phyloP scores from a whole-genome alignment of 1,140 invertebrate genomes.

The Spodoptera litura region DNA sequence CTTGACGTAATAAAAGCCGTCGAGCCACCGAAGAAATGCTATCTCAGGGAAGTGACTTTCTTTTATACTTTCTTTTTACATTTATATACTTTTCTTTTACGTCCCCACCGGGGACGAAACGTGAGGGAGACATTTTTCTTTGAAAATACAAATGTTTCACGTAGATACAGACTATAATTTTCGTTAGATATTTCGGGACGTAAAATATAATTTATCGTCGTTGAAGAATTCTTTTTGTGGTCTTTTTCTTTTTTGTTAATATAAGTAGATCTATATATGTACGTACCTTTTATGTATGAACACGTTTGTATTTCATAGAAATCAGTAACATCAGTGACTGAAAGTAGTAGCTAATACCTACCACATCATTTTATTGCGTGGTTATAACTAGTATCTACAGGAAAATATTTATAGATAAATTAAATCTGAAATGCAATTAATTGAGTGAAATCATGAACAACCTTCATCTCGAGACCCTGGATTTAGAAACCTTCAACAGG shows the following conservation, averaged over 20 bases:
- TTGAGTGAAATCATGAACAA: too few relatives aligned
- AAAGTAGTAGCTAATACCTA: background rate
- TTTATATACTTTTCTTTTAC: conserved; percentile 78
- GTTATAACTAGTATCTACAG: conserved; percentile 5
- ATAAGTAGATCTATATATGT: background rate
- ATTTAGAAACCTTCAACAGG: too few relatives aligned
- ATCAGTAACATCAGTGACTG: too few relatives aligned
- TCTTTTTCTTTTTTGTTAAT: background rate
- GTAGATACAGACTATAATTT: conserved; percentile 15
- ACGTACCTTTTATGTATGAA: background rate
- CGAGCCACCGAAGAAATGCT: conserved; percentile 61
- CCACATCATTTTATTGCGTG: too few relatives aligned
- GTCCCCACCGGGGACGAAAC: conserved; percentile 68
- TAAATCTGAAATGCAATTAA: too few relatives aligned
- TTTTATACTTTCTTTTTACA: conserved; percentile 72
- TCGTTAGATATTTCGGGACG: conserved; percentile 34
- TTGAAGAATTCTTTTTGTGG: conserved; percentile 17
- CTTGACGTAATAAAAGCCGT: conserved; percentile 74
- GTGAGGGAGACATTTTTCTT: conserved; percentile 71
- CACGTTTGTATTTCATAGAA: background rate
- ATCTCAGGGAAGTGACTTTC: conserved; percentile 75
- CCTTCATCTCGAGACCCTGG: too few relatives aligned
- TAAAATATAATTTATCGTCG: conserved; percentile 46
- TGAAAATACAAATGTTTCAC: conserved; percentile 63
- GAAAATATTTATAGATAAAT: conserved; percentile 21